phyloP scores from a whole-genome alignment of 2,888 invertebrate genomes.

The Athrips mouffetella region DNA sequence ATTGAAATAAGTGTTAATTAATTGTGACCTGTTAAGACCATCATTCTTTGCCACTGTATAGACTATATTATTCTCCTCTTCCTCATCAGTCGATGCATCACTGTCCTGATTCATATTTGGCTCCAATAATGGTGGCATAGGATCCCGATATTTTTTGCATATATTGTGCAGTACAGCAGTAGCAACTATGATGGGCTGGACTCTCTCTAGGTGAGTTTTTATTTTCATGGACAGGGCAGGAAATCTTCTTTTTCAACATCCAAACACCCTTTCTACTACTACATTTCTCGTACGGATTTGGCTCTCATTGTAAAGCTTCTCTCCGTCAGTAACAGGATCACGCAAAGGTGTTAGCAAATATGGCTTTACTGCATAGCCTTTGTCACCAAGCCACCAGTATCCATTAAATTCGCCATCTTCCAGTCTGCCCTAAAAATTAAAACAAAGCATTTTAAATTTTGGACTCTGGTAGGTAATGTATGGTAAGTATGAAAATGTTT shows the following conservation, averaged over 20 bases:
- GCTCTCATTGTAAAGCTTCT: slow-evolving; percentile 17
- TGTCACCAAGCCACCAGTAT: slow-evolving; percentile 15
- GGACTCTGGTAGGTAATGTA: slow-evolving; percentile 2
- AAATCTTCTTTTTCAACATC: slow-evolving; percentile 17
- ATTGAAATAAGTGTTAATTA: slow-evolving; percentile 16
- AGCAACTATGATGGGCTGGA: slow-evolving; percentile 12
- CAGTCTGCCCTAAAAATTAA: neutral
- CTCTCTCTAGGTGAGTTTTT: neutral
- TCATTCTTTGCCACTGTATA: slow-evolving; percentile 14
- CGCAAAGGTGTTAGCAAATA: slow-evolving; percentile 19
- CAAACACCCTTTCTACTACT: slow-evolving; percentile 17
- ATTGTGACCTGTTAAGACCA: slow-evolving; percentile 12
- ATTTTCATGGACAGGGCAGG: slow-evolving; percentile 13
- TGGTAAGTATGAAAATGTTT: no score
- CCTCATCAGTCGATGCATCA: slow-evolving; percentile 5
- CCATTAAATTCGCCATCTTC: neutral
- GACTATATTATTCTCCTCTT: slow-evolving; percentile 4
- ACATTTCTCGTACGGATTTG: slow-evolving; percentile 17
- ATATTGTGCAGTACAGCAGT: slow-evolving; percentile 16
- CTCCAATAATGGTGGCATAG: slow-evolving; percentile 12
- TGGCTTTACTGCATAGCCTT: slow-evolving; percentile 17
- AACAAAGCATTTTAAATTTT: slow-evolving; percentile 3
- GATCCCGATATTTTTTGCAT: slow-evolving; percentile 9
- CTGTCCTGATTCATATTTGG: slow-evolving; percentile 7
- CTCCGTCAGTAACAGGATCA: slow-evolving; percentile 10